Evolutionary conservation across 2,888 invertebrate species (phyloP).

Genomic region (Nephrocerus scutellatus): DNA sequence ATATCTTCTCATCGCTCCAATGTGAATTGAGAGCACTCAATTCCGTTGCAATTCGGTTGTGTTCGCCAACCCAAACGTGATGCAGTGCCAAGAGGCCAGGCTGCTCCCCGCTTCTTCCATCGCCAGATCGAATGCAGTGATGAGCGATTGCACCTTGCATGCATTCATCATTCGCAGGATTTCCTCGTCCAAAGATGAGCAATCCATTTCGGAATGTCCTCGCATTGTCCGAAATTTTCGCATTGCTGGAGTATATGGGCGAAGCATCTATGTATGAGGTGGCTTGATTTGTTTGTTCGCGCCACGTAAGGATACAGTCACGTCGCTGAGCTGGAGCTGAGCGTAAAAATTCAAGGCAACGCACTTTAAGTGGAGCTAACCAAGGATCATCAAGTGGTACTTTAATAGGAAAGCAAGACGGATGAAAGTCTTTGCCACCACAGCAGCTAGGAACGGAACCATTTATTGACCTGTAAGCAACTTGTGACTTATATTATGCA

Average conservation of each 20-base stretch:
- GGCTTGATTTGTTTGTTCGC: slow-evolving; percentile 79
- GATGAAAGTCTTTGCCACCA: slow-evolving; percentile 58
- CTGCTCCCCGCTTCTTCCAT: slow-evolving; percentile 71
- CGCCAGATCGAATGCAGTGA: slow-evolving; percentile 72
- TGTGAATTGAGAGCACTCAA: slow-evolving; percentile 68
- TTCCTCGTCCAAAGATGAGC: slow-evolving; percentile 60
- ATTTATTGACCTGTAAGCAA: slow-evolving; percentile 54
- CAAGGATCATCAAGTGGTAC: slow-evolving; percentile 68
- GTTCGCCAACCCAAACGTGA: slow-evolving; percentile 47
- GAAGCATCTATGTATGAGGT: slow-evolving; percentile 79
- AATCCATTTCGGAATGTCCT: slow-evolving; percentile 67
- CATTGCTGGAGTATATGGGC: slow-evolving; percentile 72
- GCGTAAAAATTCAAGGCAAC: slow-evolving; percentile 75
- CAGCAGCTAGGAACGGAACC: slow-evolving; percentile 75
- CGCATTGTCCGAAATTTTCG: slow-evolving; percentile 64
- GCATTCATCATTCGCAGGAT: slow-evolving; percentile 63
- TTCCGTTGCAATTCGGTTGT: slow-evolving; percentile 63
- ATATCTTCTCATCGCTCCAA: slow-evolving; percentile 83
- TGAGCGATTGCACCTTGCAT: slow-evolving; percentile 63
- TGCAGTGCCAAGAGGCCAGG: slow-evolving; percentile 53
- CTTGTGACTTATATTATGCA: too few species aligned
- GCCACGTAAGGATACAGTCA: slow-evolving; percentile 72
- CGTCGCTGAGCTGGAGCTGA: slow-evolving; percentile 74
- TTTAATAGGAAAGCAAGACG: slow-evolving; percentile 76
- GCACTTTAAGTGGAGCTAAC: slow-evolving; percentile 61